Evolutionary conservation across 2,113 vertebrate genomes (phyloP).

Genomic region (Lonchura striata): DNA sequence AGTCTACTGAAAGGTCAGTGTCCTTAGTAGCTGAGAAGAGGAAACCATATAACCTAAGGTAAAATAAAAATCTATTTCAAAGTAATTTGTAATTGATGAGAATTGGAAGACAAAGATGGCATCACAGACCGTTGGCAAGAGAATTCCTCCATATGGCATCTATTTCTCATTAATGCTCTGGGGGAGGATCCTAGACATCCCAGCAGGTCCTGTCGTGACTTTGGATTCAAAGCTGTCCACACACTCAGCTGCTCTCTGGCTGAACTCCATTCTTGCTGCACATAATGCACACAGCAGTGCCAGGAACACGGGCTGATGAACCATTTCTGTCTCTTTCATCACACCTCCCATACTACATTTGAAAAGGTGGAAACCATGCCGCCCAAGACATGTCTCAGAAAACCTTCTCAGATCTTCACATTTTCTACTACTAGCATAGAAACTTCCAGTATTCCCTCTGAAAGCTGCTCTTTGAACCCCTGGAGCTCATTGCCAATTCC

Average conservation of each 20-base stretch:
- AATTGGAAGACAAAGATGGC: constrained; percentile 24
- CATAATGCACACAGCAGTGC: neutral
- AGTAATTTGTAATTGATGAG: neutral
- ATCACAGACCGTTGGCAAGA: constrained; percentile 35
- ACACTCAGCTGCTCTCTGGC: constrained; percentile 50
- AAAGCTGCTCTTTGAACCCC: neutral
- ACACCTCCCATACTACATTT: neutral
- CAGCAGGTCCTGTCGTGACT: constrained; percentile 6
- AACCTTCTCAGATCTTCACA: neutral
- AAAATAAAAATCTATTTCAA: constrained; percentile 22
- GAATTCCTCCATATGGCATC: constrained; percentile 57
- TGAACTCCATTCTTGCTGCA: neutral
- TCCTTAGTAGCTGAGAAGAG: neutral
- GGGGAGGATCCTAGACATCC: constrained; percentile 48
- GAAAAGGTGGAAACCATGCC: neutral
- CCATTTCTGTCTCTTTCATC: neutral
- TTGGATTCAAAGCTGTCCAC: constrained; percentile 36
- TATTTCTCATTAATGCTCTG: constrained; percentile 57
- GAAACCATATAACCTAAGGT: neutral
- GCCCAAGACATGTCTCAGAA: neutral
- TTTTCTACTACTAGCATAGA: neutral
- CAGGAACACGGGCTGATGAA: neutral
- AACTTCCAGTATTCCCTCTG: neutral
- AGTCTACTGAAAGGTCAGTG: neutral
- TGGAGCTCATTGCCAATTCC: neutral